A percentile compares a stretch with the other conserved stretches of the same genome.
These are phyloP conservation scores for Leuciscus idus DNA, from an alignment of 2,113 vertebrate species.

Conservation along the genomic window DNA sequence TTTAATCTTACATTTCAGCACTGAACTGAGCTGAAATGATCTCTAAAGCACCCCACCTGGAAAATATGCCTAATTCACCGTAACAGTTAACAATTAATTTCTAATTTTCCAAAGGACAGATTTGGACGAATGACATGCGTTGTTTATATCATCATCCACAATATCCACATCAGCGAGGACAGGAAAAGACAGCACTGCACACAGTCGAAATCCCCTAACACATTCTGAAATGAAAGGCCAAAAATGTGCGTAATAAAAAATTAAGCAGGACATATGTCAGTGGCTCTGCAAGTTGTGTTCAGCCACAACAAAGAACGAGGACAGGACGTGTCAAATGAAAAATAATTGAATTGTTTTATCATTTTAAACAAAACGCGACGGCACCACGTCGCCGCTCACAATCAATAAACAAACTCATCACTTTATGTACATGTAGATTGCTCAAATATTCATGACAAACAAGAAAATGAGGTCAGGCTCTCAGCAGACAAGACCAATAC, in stretches of 20 bases:
- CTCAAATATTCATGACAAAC: slow-evolving; percentile 77
- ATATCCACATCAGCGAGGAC: neutral
- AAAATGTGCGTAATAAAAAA: slow-evolving; percentile 16
- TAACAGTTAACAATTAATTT: neutral
- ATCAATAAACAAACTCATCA: slow-evolving; percentile 69
- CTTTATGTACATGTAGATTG: slow-evolving; percentile 63
- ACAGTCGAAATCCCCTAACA: neutral
- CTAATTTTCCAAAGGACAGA: neutral
- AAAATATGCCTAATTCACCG: slow-evolving; percentile 60
- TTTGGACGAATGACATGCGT: neutral
- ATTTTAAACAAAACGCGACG: slow-evolving; percentile 61
- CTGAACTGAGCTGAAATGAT: slow-evolving; percentile 66
- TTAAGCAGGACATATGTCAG: slow-evolving; percentile 20
- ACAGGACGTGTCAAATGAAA: slow-evolving; percentile 58
- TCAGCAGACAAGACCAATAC: slow-evolving; percentile 63
- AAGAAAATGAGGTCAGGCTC: slow-evolving; percentile 69
- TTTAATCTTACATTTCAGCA: neutral
- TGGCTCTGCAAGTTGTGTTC: neutral
- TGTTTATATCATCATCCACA: slow-evolving; percentile 3
- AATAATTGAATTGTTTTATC: slow-evolving; percentile 65
- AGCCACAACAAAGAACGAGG: neutral
- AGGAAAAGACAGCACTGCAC: neutral
- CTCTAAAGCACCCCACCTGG: slow-evolving; percentile 50
- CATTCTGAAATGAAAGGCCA: slow-evolving; percentile 20
- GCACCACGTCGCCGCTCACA: slow-evolving; percentile 58